These are phyloP conservation scores for Ceratina japonica DNA, from an alignment of 1,140 invertebrate species.

Conservation along the genomic window DNA sequence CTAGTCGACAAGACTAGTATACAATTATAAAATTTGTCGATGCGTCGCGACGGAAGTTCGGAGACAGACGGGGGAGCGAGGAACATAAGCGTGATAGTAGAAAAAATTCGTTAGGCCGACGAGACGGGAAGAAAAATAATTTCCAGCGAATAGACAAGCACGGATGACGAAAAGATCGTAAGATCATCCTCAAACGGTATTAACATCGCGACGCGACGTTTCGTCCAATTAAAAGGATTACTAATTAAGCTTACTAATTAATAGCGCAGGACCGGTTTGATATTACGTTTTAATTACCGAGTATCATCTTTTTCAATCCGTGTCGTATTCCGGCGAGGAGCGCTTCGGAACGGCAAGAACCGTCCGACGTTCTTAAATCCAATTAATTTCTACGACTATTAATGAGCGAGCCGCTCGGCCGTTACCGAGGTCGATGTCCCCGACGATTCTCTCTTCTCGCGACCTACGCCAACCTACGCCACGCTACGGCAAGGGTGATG, in stretches of 20 bases:
- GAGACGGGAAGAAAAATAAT: conserved; percentile 17
- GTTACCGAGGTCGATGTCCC: conserved; percentile 36
- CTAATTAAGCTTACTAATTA: conserved; percentile 51
- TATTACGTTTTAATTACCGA: conserved; percentile 44
- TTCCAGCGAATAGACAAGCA: background rate
- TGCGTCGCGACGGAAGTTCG: background rate
- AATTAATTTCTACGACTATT: conserved; percentile 52
- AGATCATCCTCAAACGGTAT: conserved; percentile 29
- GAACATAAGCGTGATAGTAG: background rate
- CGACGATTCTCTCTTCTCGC: conserved; percentile 1
- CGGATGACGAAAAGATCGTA: conserved; percentile 20
- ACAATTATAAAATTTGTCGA: conserved; percentile 39
- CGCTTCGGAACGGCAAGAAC: conserved; percentile 5
- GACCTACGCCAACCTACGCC: conserved; percentile 10
- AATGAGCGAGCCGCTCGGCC: conserved; percentile 31
- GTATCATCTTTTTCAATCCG: conserved; percentile 35
- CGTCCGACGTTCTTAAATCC: conserved; percentile 36
- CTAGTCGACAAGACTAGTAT: background rate
- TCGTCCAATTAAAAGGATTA: conserved; percentile 48
- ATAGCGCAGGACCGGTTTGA: conserved; percentile 8
- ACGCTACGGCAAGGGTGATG: conserved; percentile 19
- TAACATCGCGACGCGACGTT: conserved; percentile 22
- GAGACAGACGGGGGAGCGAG: too few relatives aligned
- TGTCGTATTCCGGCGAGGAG: too few relatives aligned
- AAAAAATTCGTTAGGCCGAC: background rate